A percentile compares a stretch with the other conserved stretches of the same genome.
phyloP scores from a whole-genome alignment of 1,140 invertebrate species.

The Eulimnadia texana region DNA sequence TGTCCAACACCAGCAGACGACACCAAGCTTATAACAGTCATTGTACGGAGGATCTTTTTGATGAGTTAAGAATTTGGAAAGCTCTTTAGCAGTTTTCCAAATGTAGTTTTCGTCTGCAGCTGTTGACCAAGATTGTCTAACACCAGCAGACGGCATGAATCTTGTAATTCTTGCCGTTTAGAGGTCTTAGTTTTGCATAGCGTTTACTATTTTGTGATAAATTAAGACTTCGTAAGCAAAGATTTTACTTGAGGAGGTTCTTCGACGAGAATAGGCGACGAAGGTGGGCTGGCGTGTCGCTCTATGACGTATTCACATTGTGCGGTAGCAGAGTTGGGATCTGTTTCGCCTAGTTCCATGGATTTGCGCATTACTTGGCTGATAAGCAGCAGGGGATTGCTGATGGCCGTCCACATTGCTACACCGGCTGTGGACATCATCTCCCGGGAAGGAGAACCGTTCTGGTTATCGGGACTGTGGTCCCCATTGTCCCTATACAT shows the following conservation, averaged over 20 bases:
- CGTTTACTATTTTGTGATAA: no score
- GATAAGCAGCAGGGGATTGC: conserved; percentile 14
- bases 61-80: no score
- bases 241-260: no score
- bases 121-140: no score
- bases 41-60: no score
- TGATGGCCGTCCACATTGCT: conserved; percentile 15
- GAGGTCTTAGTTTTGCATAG: no score
- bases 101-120: no score
- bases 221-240: no score
- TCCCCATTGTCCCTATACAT: not conserved
- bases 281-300: not conserved
- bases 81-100: no score
- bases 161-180: not conserved
- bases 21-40: no score
- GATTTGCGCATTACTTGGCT: conserved; percentile 8
- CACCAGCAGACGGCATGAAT: not conserved
- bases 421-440: conserved; percentile 7
- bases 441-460: not conserved
- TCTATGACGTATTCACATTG: not conserved
- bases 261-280: not conserved
- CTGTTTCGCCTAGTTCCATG: conserved; percentile 1
- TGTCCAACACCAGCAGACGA: no score
- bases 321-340: not conserved
- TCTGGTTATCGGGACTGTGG: not conserved